phyloP scores from a whole-genome alignment of 2,113 vertebrate species.

The Ceuthmochares aereus region DNA sequence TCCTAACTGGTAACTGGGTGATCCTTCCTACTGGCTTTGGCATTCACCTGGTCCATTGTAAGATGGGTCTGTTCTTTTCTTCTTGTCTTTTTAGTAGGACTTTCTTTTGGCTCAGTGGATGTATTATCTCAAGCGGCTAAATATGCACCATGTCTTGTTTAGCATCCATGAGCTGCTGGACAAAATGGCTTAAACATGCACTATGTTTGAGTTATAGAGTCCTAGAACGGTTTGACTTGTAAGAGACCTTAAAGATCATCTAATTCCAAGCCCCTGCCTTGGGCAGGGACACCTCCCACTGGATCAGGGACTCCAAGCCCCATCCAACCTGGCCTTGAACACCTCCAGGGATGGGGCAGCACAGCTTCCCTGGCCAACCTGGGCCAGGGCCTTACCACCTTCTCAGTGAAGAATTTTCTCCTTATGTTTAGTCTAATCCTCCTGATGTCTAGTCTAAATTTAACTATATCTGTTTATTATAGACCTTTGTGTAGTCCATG shows the following conservation, averaged over 20 bases:
- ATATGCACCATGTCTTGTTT: accelerated
- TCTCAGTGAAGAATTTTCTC: too few species aligned
- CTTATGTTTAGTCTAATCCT: too few species aligned
- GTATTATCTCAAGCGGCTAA: not conserved
- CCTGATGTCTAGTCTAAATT: too few species aligned
- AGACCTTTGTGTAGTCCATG: not conserved
- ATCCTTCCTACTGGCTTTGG: not conserved
- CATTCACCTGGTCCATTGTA: not conserved
- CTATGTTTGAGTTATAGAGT: not conserved
- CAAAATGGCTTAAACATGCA: not conserved
- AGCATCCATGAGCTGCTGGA: not conserved
- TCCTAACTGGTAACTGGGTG: accelerated
- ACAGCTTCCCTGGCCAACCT: too few species aligned
- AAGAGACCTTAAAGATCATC: too few species aligned
- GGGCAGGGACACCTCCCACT: too few species aligned
- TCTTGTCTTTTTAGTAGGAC: not conserved
- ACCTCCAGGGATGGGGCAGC: too few species aligned
- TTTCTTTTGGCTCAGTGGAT: not conserved
- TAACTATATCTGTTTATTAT: not conserved
- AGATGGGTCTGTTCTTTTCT: not conserved
- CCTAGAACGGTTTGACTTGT: too few species aligned
- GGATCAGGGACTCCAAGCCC: too few species aligned
- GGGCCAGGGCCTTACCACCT: too few species aligned
- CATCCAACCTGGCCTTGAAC: too few species aligned
- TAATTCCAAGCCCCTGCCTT: too few species aligned